A percentile compares a stretch with the other conserved stretches of the same genome.
phyloP scores from a whole-genome alignment of 2,888 invertebrate genomes.

The Xylota sylvarum region DNA sequence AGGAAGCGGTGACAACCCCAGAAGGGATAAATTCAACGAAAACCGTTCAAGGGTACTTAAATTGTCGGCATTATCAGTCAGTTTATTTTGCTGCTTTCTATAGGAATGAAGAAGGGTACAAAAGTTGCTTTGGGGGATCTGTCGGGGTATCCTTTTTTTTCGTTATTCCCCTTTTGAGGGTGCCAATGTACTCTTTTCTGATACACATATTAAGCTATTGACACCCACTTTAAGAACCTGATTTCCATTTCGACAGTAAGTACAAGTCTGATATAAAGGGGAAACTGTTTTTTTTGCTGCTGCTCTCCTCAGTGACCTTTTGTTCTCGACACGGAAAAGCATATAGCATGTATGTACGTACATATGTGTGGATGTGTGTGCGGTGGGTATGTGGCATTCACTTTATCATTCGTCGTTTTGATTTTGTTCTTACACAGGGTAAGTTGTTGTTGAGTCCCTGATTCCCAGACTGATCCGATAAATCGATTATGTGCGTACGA shows the following conservation, averaged over 20 bases:
- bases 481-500: constrained; percentile 61
- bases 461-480: constrained; percentile 58
- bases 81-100: constrained; percentile 49
- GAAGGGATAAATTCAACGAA: constrained; percentile 29
- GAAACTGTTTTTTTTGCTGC: constrained; percentile 13
- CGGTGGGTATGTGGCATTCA: constrained; percentile 6
- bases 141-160: constrained; percentile 14
- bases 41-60: constrained; percentile 54
- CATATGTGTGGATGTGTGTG: not conserved
- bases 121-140: constrained; percentile 28
- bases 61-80: constrained; percentile 61
- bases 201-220: constrained; percentile 43
- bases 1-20: constrained; percentile 27
- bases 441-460: constrained; percentile 39
- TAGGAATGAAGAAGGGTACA: constrained; percentile 16
- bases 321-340: constrained; percentile 33
- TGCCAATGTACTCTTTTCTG: constrained; percentile 27
- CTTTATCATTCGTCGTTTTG: constrained; percentile 35
- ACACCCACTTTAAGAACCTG: constrained; percentile 43
- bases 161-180: not conserved
- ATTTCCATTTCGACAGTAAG: constrained; percentile 48
- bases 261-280: constrained; percentile 48
- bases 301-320: constrained; percentile 37
- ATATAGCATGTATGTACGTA: not conserved
- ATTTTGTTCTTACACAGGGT: constrained; percentile 1